Evolutionary conservation across 2,113 vertebrate species (phyloP), one percentile per base, ranked within the genome.

Genomic region (Okapia johnstoni): DNA sequence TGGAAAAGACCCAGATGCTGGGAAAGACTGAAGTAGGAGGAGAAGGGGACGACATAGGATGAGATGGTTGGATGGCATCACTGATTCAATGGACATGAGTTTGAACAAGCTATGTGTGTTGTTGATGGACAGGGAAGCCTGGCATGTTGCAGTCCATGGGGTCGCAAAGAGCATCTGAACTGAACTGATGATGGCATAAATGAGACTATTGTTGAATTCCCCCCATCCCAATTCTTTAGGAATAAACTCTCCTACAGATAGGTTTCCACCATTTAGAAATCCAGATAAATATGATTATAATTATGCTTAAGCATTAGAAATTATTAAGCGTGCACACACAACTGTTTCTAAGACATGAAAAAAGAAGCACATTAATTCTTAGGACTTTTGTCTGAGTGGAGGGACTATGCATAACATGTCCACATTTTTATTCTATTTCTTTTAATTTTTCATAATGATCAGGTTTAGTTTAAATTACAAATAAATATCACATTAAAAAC

Each of bases 401-500:
- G 12, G 36, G 5, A 79, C 3, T 28, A 63, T 33, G 11, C 5
- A 5, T 66, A 84, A 50, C 0, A 10, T 73, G 85, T 85, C 58
- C 7, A 70, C 1, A 79, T 36, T 66, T 90, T 96, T 8, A 46
- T 52, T 76, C 73, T 16, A 48, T 48, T 61, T 84, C 94, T 66
- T 33, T 1, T 36, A 66, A 36, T 73, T 76, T 90, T 93, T 60
- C 85, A 0, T 7, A 85, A 70, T 36, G 6, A 61, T 40, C 1
- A 60, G 36, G 2, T 80, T 88, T 60, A 88, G 30, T 84, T 87
- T 60, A 88, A 33, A 33, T 60, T 79, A 50, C 16, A 55, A 61
- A 85, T 89, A 85, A 94, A 19, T 54, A 25, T 94, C 46, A 88
- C 15, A 50, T 77, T 81, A 13, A 66, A 96, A 88, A 50, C 14